Base-by-base conservation (phyloP, 2,888 invertebrate species). In the Drosophila putrida region DNA sequence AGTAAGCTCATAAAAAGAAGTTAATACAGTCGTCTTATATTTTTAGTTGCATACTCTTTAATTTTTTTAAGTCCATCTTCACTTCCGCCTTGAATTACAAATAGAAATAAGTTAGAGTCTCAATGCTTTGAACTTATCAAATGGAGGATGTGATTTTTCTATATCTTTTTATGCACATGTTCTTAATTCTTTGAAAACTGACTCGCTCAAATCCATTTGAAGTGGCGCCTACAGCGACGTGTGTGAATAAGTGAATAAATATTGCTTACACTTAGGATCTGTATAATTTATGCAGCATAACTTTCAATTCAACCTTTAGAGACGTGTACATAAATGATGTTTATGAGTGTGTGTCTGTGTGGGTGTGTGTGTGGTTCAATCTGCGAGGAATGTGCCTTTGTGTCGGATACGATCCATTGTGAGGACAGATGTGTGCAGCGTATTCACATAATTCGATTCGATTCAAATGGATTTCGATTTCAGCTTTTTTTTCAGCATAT, bases 211-310 rank as follows among this genome's bases (percentile, higher is more conserved):
- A 41, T 28, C 50, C 55, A 50, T 25, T 51, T 50, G 43, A 57
- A 53, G 31, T 62, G 41, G 9, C 10, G 50, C 50, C 31, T 10
- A 44, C 35, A 35, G 36, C 36, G 36, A 46, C 6, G 20, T 11
- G 9, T 46, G 44, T 20, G 63, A 55, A 27, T 50, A 33, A 28
- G 28, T 58, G 46, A 71, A 82, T 71, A 82, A 75, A 82, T 58
- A 59, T 67, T 69, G 67, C 67, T 80, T 27, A 28, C 71, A 47
- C 38, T 63, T 36, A 31, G 35, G 9, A 38, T 58, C 33, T 78
- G 88, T 69, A 85, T 85, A 88, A 82, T 88, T 82, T 70, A 85
- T 63, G 71, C 59, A 64, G 38, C 60, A 60, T 51, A 62, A 66
- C 61, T 67, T 79, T 79, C 51, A 63, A 57, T 47, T 36, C 33